These are phyloP conservation scores for Azemiops feae DNA, from an alignment of 2,113 vertebrate species.

Conservation along the genomic window DNA sequence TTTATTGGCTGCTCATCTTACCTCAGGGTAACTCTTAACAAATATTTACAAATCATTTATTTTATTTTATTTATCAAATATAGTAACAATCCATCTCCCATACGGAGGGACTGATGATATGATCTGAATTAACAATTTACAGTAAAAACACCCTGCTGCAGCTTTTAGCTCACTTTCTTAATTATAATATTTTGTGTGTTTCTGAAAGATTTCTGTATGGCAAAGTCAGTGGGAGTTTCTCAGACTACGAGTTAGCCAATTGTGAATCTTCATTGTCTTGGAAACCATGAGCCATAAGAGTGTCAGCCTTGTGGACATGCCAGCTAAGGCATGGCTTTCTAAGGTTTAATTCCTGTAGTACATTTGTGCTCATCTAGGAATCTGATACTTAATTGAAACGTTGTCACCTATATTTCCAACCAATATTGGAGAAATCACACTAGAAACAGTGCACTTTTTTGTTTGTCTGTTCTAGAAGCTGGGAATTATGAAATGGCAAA, in stretches of 20 bases:
- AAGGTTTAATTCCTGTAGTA: not conserved
- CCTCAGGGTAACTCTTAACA: not conserved
- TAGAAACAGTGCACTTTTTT: not conserved
- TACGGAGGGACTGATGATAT: not conserved
- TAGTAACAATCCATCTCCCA: not conserved
- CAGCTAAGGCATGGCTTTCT: not conserved
- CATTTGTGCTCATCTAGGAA: not conserved
- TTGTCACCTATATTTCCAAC: not conserved
- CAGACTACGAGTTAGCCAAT: not conserved
- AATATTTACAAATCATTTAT: not conserved
- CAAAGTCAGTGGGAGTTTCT: not conserved
- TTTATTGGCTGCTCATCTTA: not conserved
- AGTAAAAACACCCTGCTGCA: not conserved
- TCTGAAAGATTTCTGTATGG: not conserved
- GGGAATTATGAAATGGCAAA: slow-evolving; percentile 88
- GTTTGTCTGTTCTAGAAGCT: slow-evolving; percentile 72
- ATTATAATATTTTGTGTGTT: not conserved
- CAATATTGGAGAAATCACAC: not conserved
- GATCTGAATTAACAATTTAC: not conserved
- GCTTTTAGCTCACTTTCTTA: not conserved
- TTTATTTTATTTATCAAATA: not conserved
- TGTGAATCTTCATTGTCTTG: not conserved
- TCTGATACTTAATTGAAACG: not conserved
- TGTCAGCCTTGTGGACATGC: not conserved
- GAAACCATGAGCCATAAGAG: not conserved